phyloP scores from a whole-genome alignment of 92 coral and sea anemone genomes.

The Chrysogorgia sp. region DNA sequence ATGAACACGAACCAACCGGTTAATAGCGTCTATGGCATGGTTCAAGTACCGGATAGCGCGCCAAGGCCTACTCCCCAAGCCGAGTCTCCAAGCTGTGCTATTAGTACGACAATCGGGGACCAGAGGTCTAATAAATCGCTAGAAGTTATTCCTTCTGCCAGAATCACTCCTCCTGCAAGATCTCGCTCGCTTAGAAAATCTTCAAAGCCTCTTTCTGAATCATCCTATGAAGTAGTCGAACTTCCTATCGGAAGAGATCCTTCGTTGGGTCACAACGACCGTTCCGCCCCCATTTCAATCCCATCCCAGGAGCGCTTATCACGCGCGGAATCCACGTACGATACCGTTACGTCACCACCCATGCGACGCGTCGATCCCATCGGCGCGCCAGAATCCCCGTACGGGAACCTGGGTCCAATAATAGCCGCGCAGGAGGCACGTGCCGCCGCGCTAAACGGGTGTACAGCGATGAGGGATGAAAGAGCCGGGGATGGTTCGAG shows the following conservation, averaged over 20 bases:
- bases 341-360: constrained; percentile 41
- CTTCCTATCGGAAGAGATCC: neutral
- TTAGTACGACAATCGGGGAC: neutral
- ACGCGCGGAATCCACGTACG: constrained; percentile 35
- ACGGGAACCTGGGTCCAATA: constrained; percentile 18
- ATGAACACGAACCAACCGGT: constrained; percentile 4
- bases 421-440: constrained; percentile 8
- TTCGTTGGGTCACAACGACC: neutral
- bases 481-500: constrained; percentile 20
- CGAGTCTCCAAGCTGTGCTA: neutral
- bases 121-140: neutral
- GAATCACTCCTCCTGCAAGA: neutral
- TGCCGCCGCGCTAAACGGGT: neutral
- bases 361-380: constrained; percentile 30
- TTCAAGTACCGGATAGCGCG: constrained; percentile 1
- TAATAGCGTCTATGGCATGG: constrained; percentile 18
- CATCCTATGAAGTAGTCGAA: constrained; percentile 31
- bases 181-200: neutral
- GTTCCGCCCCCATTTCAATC: constrained; percentile 31
- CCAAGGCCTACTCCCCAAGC: neutral
- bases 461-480: neutral
- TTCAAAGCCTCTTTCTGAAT: constrained; percentile 8
- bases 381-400: constrained; percentile 39
- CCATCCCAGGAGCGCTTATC: constrained; percentile 27
- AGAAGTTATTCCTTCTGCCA: neutral